Evolutionary conservation across 2,888 invertebrate species (phyloP), one percentile per base, ranked within the genome.

Genomic region (Clepsis dumicolana): DNA sequence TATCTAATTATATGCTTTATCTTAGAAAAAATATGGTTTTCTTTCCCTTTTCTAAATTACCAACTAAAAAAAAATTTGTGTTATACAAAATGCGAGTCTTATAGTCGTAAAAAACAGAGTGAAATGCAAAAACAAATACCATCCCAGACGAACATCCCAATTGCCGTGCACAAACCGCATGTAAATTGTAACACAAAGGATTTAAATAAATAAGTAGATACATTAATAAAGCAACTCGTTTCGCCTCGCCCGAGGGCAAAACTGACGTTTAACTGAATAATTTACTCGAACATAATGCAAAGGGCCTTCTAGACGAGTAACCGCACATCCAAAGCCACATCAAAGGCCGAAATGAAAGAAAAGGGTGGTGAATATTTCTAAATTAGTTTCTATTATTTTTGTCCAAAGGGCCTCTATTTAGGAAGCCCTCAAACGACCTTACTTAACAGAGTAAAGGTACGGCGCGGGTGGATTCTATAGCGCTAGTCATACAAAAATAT

Each of bases 261-360:
- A 64, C 63, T 50, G 38, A 53, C 29, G 48, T 59, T 41, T 16
- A 21, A 48, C 44, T 59, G 27, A 48, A 60, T 60, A 60, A 48
- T 60, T 60, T 48, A 60, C 44, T 60, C 7, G 29, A 27, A 29
- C 41, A 59, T 60, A 60, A 60, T 60, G 29, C 60, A 48, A 59
- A 59, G 41, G 60, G 60, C 14, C 27, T 48, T 48, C 16, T 41
- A 21, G 48, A 44, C 60, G 60, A 48, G 16, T 41, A 41, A 59
- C 59, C 24, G 18, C 60, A 48, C 21, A 29, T 25, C 38, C 21
- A 35, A 59, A n/a, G 25, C 41, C n/a, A 59, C 60, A 48, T 60
- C 60, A 60, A 60, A 60, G 60, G 18, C 12, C 24, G 8, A 29
- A 44, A 59, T 25, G 59, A 60, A 44, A 48, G 60, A 60, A 60